Conservation (phyloP, 1,140 invertebrate species). For the Papilio dardanus region DNA sequence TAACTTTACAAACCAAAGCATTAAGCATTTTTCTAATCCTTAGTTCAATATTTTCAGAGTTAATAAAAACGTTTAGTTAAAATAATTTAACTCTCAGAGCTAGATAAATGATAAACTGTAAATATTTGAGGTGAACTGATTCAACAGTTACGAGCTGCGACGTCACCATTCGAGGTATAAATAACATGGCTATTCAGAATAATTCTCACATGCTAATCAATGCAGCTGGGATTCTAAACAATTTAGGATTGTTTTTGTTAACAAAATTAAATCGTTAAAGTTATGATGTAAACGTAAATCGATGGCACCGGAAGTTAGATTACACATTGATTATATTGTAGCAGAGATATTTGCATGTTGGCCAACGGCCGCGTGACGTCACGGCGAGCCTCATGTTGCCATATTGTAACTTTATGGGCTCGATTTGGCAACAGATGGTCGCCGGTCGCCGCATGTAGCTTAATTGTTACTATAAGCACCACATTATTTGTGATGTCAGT, state of each 20-base stretch:
- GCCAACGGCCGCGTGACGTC: not conserved
- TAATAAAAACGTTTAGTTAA: not conserved
- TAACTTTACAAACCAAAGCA: too few species aligned
- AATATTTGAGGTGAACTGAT: not conserved
- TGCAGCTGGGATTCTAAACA: not conserved
- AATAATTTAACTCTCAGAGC: not conserved
- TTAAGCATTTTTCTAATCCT: too few species aligned
- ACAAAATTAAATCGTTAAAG: not conserved
- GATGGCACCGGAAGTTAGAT: slow-evolving; percentile 1
- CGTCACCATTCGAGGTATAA: not conserved
- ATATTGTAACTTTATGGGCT: slow-evolving; percentile 35
- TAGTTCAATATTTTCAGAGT: not conserved
- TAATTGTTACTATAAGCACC: not conserved
- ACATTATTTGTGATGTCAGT: not conserved
- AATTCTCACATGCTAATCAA: not conserved
- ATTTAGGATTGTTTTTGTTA: not conserved
- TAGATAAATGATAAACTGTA: not conserved
- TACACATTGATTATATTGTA: not conserved
- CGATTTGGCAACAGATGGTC: slow-evolving; percentile 36
- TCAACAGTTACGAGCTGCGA: not conserved
- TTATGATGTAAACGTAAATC: not conserved
- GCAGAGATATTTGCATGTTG: not conserved
- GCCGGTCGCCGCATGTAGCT: not conserved
- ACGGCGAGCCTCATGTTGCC: slow-evolving; percentile 13
- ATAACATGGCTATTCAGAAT: not conserved